phyloP scores from a whole-genome alignment of 1,140 invertebrate genomes.

The Ostrea edulis region DNA sequence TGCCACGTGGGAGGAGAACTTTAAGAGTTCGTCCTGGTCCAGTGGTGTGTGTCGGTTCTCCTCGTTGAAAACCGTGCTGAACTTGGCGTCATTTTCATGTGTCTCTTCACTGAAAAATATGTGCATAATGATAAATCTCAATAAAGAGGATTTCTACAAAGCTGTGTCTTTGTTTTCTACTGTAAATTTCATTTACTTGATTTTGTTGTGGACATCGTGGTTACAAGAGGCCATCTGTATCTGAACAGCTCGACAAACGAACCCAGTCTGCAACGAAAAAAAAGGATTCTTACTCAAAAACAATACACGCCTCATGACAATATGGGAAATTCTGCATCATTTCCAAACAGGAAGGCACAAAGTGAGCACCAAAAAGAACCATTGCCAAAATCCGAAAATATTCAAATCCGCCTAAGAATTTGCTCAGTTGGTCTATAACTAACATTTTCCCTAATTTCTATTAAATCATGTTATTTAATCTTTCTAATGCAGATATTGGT shows the following conservation, averaged over 20 bases:
- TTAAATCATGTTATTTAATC: too few species aligned
- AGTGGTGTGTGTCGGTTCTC: constrained; percentile 1
- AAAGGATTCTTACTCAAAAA: not conserved
- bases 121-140: not conserved
- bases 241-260: constrained; percentile 57
- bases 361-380: too few species aligned
- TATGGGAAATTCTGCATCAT: too few species aligned
- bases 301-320: too few species aligned
- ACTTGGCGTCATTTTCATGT: not conserved
- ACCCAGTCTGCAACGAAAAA: constrained; percentile 58
- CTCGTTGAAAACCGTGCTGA: constrained; percentile 8
- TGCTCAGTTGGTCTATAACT: too few species aligned
- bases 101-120: not conserved
- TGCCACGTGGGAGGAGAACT: not conserved
- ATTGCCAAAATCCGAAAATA: too few species aligned
- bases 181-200: constrained; percentile 38
- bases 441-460: too few species aligned
- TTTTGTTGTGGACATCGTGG: constrained; percentile 43
- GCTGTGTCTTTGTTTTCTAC: not conserved
- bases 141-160: not conserved
- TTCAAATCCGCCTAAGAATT: too few species aligned
- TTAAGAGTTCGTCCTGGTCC: not conserved
- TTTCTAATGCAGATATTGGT: too few species aligned
- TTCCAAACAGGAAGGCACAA: too few species aligned
- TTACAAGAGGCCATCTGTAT: constrained; percentile 52